Evolutionary conservation across 2,797 vertebrate species (phyloP).

Genomic region (Pampus argenteus): DNA sequence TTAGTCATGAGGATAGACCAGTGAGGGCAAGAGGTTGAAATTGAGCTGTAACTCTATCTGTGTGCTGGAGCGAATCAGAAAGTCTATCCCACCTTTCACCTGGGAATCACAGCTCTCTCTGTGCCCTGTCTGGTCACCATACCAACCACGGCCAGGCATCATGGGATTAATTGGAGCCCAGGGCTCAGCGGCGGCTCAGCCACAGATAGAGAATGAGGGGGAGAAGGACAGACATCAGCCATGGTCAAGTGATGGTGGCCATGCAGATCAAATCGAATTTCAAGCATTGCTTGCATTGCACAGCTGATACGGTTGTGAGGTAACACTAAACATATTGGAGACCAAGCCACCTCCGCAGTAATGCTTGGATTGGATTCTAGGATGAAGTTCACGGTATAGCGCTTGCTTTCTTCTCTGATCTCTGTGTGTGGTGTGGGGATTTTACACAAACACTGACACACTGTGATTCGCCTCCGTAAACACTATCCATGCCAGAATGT

Average conservation of each 20-base stretch:
- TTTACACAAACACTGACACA: slow-evolving; percentile 69
- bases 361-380: slow-evolving; percentile 68
- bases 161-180: slow-evolving; percentile 85
- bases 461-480: slow-evolving; percentile 65
- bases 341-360: slow-evolving; percentile 57
- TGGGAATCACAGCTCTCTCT: slow-evolving; percentile 83
- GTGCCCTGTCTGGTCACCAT: slow-evolving; percentile 80
- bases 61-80: slow-evolving; percentile 86
- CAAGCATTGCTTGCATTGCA: slow-evolving; percentile 60
- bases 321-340: slow-evolving; percentile 65
- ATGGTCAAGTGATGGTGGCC: slow-evolving; percentile 73
- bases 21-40: slow-evolving; percentile 79
- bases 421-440: slow-evolving; percentile 67
- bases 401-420: slow-evolving; percentile 67
- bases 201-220: slow-evolving; percentile 50
- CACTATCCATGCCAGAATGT: slow-evolving; percentile 63
- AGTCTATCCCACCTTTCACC: slow-evolving; percentile 90
- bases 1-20: slow-evolving; percentile 73
- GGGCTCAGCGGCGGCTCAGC: slow-evolving; percentile 75
- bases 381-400: slow-evolving; percentile 50
- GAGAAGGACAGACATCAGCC: slow-evolving; percentile 63
- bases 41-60: slow-evolving; percentile 86
- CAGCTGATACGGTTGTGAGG: slow-evolving; percentile 58
- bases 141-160: slow-evolving; percentile 81
- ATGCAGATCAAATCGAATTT: slow-evolving; percentile 80